Base-by-base conservation (phyloP, 1,140 invertebrate species). In the Tetranychus cinnabarinus region DNA sequence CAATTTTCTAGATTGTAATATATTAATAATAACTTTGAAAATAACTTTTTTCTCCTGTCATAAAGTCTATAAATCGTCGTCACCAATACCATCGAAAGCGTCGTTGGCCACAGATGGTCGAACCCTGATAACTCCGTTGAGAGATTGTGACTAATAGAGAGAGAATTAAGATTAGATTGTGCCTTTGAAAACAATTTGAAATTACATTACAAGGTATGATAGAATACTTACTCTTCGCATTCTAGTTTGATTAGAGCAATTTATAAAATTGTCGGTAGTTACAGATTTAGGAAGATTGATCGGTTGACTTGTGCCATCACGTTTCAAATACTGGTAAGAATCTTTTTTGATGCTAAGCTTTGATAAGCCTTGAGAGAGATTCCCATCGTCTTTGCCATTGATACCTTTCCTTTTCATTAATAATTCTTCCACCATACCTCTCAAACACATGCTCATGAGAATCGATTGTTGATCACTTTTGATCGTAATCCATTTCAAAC, bases 361-460 rank as follows among this genome's bases (percentile, higher is more conserved):
- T 23, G 65, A 59, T 31, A 58, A 55, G 31, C 63, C 62, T 55
- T 67, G 65, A 36, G 66, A n/a, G 23, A 23, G 3, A 46, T 2
- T 33, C 33, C 48, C 55, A 45, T 61, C 52, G n/a, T 55, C 39
- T 13, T 15, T 64, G 50, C 42, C 48, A 62, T 58, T 58, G n/a
- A 42, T 31, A 5, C 80, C 79, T 68, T 79, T 78, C 70, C 83
- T 85, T 72, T 86, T 86, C 65, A 85, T 76, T 66, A 96, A 77
- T 64, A 97, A 74, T 72, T 97, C 89, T 71, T 95, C 88, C 0
- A 96, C 91, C 80, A 96, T 89, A 2, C 83, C 82, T 76, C 96
- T 89, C 57, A 96, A 76, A 72, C 87, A 93, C 58, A 91, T 82
- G 56, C 89, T 93, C 78, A 97, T 91, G 48, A 95, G 79, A 71